Evolutionary conservation across 2,888 invertebrate species (phyloP).

Genomic region (Morpho helenor): DNA sequence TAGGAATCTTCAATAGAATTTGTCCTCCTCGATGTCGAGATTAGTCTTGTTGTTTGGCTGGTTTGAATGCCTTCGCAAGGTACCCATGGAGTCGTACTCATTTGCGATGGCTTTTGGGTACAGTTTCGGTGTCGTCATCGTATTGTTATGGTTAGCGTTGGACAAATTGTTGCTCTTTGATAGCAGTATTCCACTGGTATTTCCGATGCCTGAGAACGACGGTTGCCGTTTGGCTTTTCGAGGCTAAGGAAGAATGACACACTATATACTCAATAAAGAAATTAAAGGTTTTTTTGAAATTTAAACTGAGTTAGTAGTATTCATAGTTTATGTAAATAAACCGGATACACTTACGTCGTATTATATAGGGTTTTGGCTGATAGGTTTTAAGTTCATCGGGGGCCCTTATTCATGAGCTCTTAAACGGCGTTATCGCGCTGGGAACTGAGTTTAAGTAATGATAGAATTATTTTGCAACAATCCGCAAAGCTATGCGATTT

Average conservation of each 20-base stretch:
- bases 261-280: not conserved
- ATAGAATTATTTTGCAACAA: no score
- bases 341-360: no score
- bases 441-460: no score
- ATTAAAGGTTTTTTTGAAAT: not conserved
- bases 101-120: constrained; percentile 85
- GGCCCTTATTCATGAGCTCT: no score
- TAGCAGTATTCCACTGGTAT: constrained; percentile 73
- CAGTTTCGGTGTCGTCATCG: constrained; percentile 81
- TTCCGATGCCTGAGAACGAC: constrained; percentile 81
- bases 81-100: constrained; percentile 87
- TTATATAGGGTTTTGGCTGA: no score
- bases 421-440: no score
- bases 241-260: constrained; percentile 45
- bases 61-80: constrained; percentile 87
- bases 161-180: constrained; percentile 79
- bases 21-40: constrained; percentile 82
- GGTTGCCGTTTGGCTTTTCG: constrained; percentile 83
- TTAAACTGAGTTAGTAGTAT: no score
- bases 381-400: no score
- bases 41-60: constrained; percentile 82
- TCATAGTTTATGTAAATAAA: no score
- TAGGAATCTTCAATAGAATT: constrained; percentile 74
- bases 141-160: constrained; percentile 80
- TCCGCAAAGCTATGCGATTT: no score